phyloP scores from a whole-genome alignment of 2,113 vertebrate species.

The Amia ocellicauda region DNA sequence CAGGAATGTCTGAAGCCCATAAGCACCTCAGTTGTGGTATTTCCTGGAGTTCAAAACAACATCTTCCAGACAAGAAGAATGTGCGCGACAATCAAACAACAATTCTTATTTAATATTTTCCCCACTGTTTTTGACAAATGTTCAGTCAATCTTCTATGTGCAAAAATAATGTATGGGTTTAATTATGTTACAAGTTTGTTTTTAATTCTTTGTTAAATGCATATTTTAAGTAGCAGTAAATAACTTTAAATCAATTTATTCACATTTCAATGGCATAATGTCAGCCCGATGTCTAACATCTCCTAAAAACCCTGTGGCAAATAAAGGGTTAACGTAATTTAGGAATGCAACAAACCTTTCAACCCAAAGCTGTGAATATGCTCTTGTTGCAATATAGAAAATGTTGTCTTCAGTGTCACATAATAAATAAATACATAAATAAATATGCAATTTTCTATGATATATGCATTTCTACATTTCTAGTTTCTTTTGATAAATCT shows the following conservation, averaged over 20 bases:
- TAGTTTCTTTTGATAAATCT: too few species aligned
- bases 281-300: too few species aligned
- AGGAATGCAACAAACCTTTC: too few species aligned
- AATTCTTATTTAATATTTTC: not conserved
- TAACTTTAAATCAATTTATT: not conserved
- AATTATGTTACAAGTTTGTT: not conserved
- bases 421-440: too few species aligned
- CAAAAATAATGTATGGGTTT: not conserved
- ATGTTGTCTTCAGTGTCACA: too few species aligned
- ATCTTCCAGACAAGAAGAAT: not conserved
- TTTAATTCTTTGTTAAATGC: not conserved
- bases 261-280: not conserved
- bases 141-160: not conserved
- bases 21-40: slow-evolving; percentile 16
- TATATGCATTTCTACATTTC: too few species aligned
- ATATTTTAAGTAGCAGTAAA: not conserved
- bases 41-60: slow-evolving; percentile 12
- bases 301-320: too few species aligned
- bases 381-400: too few species aligned
- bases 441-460: too few species aligned
- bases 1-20: not conserved
- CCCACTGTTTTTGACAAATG: not conserved
- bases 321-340: too few species aligned
- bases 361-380: too few species aligned
- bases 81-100: not conserved